Base-by-base conservation (phyloP, 2,888 invertebrate species). In the Tanytarsus gracilentus region DNA sequence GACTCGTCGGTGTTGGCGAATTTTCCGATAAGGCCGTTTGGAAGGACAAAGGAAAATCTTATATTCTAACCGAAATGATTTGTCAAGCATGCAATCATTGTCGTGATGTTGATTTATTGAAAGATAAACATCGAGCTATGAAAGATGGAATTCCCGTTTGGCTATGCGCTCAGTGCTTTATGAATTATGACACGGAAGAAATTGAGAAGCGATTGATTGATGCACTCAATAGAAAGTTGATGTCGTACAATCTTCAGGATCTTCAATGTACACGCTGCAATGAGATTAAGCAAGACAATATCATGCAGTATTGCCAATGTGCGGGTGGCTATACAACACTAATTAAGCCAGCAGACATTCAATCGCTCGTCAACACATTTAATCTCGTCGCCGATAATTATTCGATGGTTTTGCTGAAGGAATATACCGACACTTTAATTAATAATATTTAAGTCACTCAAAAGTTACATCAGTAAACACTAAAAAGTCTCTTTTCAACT, bases 71-170 rank as follows among this genome's bases (percentile, higher is more conserved):
- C 3, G 96, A 96, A 79, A 48, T 48, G 44, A 95, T 95, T 68
- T 98, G 98, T 73, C 86, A 86, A 71, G 83, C 87, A 27, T 99
- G 98, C 75, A 94, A 94, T 77, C 91, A 94, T 70, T 94, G 94
- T 69, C 79, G 95, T 40, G 95, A 97, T 75, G 82, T 98, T 62
- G 96, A 98, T 78, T 81, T 98, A 25, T 93, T 94, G 69, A 83
- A 90, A 68, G 96, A 96, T 75, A 82, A 81, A 61, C 78, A 83
- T 68, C 75, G 78, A 18, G 74, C 75, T 4, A 67, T 77, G 29
- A 77, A 79, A 64, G 76, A 78, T 61, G 78, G 79, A 64, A 76
- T 87, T 4, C 81, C 82, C 0, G 82, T 83, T 0, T 96, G 95
- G 86, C 74, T 85, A 50, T 97, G 97, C 71, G 85, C 91, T 0